These are phyloP conservation scores for Phyllostomus discolor DNA, from an alignment of 2,113 vertebrate genomes.

Conservation along the genomic window DNA sequence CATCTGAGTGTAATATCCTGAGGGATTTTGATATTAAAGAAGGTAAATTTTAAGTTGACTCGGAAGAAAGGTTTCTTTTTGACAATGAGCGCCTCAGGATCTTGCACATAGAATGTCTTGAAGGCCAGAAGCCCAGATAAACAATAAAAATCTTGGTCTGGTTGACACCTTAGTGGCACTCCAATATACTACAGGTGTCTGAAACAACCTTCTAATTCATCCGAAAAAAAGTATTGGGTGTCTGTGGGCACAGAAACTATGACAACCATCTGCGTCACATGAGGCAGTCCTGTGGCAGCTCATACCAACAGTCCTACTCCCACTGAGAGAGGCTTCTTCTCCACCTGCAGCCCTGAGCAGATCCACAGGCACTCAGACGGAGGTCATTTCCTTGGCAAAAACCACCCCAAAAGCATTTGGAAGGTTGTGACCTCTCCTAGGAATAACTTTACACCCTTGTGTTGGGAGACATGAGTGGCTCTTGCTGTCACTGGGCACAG, in stretches of 20 bases:
- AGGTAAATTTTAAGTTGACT: background rate
- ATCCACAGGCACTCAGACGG: background rate
- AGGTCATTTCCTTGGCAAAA: background rate
- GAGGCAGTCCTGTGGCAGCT: background rate
- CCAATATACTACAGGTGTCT: background rate
- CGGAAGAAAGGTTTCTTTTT: background rate
- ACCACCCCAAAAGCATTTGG: background rate
- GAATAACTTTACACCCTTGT: background rate
- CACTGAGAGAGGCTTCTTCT: background rate
- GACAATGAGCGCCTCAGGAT: background rate
- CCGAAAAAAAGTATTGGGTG: background rate
- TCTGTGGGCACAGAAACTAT: conserved; percentile 17
- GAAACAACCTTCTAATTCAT: background rate
- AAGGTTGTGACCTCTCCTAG: background rate
- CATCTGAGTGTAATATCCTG: background rate
- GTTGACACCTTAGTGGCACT: background rate
- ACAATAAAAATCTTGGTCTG: background rate
- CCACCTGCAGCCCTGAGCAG: conserved; percentile 31
- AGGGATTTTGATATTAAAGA: background rate
- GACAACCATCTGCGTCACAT: background rate
- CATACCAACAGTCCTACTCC: background rate
- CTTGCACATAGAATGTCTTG: background rate
- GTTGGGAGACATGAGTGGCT: background rate
- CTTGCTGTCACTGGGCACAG: background rate
- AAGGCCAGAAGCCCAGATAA: background rate